Evolutionary conservation across 2,113 vertebrate species (phyloP).

Genomic region (Pelobates fuscus): DNA sequence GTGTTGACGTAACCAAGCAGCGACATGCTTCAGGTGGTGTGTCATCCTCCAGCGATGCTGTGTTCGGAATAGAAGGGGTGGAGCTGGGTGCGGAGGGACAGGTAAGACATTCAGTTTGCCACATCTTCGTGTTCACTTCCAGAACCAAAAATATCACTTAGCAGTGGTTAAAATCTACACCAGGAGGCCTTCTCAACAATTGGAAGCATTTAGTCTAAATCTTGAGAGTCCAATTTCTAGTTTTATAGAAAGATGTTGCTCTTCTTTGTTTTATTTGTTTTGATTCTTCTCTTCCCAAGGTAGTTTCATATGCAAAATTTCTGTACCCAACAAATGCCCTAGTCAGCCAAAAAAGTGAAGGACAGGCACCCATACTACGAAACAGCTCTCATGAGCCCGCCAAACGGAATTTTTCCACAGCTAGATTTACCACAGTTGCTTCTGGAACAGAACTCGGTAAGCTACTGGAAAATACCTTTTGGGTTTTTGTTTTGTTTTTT

Average conservation of each 20-base stretch:
- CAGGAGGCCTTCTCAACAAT: too few species aligned
- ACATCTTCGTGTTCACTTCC: too few species aligned
- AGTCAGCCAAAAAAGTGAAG: slow-evolving; percentile 79
- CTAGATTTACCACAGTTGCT: slow-evolving; percentile 74
- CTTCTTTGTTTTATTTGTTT: background rate
- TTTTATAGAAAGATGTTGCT: too few species aligned
- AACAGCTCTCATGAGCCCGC: slow-evolving; percentile 59
- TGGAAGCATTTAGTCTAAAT: too few species aligned
- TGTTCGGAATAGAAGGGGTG: slow-evolving; percentile 89
- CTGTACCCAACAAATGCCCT: slow-evolving; percentile 91
- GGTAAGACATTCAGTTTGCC: slow-evolving; percentile 70
- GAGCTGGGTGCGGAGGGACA: slow-evolving; percentile 88
- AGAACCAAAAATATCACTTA: too few species aligned
- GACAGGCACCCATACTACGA: slow-evolving; percentile 64
- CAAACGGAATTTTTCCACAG: slow-evolving; percentile 66
- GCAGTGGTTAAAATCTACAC: too few species aligned
- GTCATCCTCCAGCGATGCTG: slow-evolving; percentile 84
- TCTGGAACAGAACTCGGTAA: slow-evolving; percentile 82
- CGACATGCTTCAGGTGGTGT: slow-evolving; percentile 90
- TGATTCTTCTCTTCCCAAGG: slow-evolving; percentile 64
- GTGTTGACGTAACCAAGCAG: slow-evolving; percentile 83
- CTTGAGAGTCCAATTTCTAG: too few species aligned
- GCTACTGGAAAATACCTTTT: background rate
- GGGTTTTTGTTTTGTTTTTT: background rate
- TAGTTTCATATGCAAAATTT: slow-evolving; percentile 95